phyloP scores from a whole-genome alignment of 1,140 invertebrate genomes.

The Trichonephila clavata region DNA sequence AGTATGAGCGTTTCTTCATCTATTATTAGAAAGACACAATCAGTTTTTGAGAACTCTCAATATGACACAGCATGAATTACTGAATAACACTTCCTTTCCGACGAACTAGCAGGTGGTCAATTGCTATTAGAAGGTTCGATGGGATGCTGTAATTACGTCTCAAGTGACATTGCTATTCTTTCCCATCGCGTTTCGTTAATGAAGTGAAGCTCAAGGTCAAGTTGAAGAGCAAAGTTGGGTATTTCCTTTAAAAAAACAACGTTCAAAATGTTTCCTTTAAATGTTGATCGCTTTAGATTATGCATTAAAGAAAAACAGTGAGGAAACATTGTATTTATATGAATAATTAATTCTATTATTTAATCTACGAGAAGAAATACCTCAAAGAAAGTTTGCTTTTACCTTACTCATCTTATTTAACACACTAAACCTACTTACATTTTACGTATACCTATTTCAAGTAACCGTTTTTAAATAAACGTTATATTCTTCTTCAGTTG shows the following conservation, averaged over 20 bases:
- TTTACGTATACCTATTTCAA: too few species aligned
- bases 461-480: too few species aligned
- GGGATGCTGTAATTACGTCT: background rate
- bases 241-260: background rate
- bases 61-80: conserved; percentile 9
- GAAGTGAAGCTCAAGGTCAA: conserved; percentile 22
- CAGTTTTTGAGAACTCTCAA: background rate
- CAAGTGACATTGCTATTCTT: conserved; percentile 14
- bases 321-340: too few species aligned
- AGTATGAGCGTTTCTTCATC: background rate
- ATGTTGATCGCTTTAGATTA: background rate
- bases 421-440: too few species aligned
- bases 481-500: too few species aligned
- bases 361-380: too few species aligned
- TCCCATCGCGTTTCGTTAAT: background rate
- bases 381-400: too few species aligned
- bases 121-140: background rate
- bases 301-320: background rate
- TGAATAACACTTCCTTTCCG: conserved; percentile 11
- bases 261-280: background rate
- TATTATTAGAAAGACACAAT: background rate
- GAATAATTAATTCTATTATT: too few species aligned
- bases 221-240: background rate
- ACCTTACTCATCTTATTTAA: too few species aligned
- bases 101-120: conserved; percentile 21